Conservation (phyloP, 2,113 vertebrate species). For the Lipophrys pholis region DNA sequence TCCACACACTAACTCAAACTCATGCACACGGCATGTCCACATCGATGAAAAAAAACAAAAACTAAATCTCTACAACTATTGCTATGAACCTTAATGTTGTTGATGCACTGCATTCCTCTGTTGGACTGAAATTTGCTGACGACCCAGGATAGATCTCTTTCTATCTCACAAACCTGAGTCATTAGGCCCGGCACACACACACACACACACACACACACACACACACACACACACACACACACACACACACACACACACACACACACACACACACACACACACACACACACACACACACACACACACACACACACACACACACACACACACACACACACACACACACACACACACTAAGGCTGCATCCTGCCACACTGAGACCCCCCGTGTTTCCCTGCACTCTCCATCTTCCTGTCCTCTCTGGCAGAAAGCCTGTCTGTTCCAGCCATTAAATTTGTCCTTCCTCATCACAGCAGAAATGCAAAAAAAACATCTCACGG, state of each 20-base stretch:
- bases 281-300: no score
- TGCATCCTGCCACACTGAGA: conserved; percentile 56
- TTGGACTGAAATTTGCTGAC: conserved; percentile 54
- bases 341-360: conserved; percentile 8
- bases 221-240: neutral
- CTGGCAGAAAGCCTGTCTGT: conserved; percentile 38
- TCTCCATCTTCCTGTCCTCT: conserved; percentile 42
- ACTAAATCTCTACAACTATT: neutral
- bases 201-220: neutral
- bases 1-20: neutral
- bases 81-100: conserved; percentile 3
- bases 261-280: neutral
- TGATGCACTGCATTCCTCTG: conserved; percentile 20
- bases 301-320: no score
- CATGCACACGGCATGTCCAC: neutral
- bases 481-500: conserved; percentile 15
- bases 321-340: neutral
- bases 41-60: no score
- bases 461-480: neutral
- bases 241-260: neutral
- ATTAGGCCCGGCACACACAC: neutral
- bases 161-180: conserved; percentile 17
- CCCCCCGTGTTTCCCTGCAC: conserved; percentile 25
- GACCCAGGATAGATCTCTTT: conserved; percentile 12
- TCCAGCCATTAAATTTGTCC: conserved; percentile 34